phyloP scores from a whole-genome alignment of 2,888 invertebrate species.

The Amiota mariae region DNA sequence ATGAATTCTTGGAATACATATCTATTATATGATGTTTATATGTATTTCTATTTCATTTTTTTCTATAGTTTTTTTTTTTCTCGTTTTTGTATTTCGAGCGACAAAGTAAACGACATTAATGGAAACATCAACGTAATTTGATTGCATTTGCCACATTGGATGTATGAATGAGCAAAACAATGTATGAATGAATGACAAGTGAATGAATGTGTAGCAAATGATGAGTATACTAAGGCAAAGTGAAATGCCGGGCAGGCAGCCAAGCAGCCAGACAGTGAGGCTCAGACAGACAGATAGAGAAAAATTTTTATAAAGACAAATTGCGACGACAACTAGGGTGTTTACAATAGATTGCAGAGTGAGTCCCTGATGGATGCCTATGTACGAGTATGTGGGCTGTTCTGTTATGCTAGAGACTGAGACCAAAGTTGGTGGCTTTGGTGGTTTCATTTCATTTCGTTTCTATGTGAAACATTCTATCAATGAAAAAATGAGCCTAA shows the following conservation, averaged over 20 bases:
- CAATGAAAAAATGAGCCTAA: neutral
- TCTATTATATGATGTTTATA: neutral
- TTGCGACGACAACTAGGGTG: conserved; percentile 10
- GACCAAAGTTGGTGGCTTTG: too few relatives aligned
- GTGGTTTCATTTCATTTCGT: too few relatives aligned
- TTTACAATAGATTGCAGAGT: neutral
- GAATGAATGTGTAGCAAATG: neutral
- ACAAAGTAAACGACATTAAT: conserved; percentile 65
- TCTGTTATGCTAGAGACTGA: neutral
- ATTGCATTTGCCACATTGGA: conserved; percentile 63
- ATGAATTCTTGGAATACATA: conserved; percentile 23
- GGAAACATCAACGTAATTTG: conserved; percentile 67
- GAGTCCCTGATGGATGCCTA: neutral
- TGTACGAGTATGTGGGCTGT: neutral
- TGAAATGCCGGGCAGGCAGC: neutral
- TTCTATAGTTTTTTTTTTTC: conserved; percentile 15
- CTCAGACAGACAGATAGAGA: conserved; percentile 16
- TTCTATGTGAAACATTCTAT: too few relatives aligned
- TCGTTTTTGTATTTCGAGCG: conserved; percentile 35
- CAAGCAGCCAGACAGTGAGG: neutral
- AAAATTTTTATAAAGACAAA: conserved; percentile 8
- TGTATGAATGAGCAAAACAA: conserved; percentile 50
- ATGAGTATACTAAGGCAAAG: neutral
- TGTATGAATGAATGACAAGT: conserved; percentile 10
- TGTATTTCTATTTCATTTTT: conserved; percentile 1